Conservation (phyloP, 1,140 invertebrate species). For the Megathymus violae region DNA sequence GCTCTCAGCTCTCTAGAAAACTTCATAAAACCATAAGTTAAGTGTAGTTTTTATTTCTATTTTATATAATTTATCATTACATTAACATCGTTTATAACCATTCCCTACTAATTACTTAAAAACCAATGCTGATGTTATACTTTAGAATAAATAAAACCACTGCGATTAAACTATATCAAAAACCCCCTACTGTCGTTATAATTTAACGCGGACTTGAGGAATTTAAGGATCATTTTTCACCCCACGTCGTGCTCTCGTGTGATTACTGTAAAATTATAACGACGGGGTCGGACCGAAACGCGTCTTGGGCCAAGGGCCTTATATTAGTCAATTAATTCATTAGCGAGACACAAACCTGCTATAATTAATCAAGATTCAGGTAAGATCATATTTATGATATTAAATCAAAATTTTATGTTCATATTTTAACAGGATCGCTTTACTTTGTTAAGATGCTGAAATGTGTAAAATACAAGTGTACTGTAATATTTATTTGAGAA, state of each 20-base stretch:
- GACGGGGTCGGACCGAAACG: constrained; percentile 22
- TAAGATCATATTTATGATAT: background rate
- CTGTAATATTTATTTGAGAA: too few relatives aligned
- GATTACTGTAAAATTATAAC: constrained; percentile 51
- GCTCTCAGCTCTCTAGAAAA: too few relatives aligned
- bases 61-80: too few relatives aligned
- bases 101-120: too few relatives aligned
- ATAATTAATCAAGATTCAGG: constrained; percentile 14
- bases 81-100: too few relatives aligned
- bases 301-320: constrained; percentile 1
- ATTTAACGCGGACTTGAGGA: constrained; percentile 31
- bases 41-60: too few relatives aligned
- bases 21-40: too few relatives aligned
- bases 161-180: constrained; percentile 52
- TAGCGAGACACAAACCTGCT: constrained; percentile 5
- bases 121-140: background rate
- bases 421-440: too few relatives aligned
- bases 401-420: background rate
- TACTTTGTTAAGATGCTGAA: too few relatives aligned
- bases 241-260: constrained; percentile 36
- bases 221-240: constrained; percentile 34
- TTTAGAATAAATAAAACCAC: background rate
- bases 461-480: too few relatives aligned
- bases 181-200: constrained; percentile 35
- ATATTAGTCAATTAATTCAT: constrained; percentile 26